Conservation (phyloP, 2,797 vertebrate genomes). For the Ctenochaetus hawaiiensis region DNA sequence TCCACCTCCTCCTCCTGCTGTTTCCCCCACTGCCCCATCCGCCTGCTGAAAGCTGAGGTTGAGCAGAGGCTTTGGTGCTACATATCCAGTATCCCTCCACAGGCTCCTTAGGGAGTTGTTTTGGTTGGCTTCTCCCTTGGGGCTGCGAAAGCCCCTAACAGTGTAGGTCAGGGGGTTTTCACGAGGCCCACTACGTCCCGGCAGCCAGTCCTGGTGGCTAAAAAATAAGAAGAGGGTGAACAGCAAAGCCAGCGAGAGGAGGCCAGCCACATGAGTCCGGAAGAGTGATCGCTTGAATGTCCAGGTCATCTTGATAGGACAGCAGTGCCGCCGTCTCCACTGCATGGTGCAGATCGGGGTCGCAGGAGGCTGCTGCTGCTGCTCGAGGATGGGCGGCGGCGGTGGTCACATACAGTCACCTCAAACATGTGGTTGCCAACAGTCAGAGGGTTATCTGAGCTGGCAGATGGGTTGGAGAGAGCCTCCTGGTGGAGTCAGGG, state of each 20-base stretch:
- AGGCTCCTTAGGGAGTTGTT: conserved; percentile 88
- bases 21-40: conserved; percentile 83
- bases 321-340: conserved; percentile 97
- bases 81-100: conserved; percentile 90
- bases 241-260: conserved; percentile 92
- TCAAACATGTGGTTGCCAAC: conserved; percentile 85
- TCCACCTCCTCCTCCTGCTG: conserved; percentile 76
- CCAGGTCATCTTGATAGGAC: conserved; percentile 98
- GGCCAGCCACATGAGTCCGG: conserved; percentile 92
- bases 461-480: conserved; percentile 69
- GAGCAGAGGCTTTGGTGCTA: conserved; percentile 87
- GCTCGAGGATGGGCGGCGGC: conserved; percentile 73
- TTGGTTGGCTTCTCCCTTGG: conserved; percentile 92
- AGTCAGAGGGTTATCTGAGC: conserved; percentile 76
- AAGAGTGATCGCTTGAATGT: conserved; percentile 93
- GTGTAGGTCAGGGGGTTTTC: conserved; percentile 95
- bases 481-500: conserved; percentile 68
- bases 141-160: conserved; percentile 90
- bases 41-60: conserved; percentile 90
- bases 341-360: conserved; percentile 91
- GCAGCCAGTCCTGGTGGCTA: conserved; percentile 94
- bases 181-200: conserved; percentile 89
- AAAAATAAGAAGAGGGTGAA: conserved; percentile 94
- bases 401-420: conserved; percentile 76
- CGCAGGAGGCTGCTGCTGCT: conserved; percentile 68